Percentiles rank a stretch among this genome's conserved stretches.
Conservation (phyloP, 1,140 invertebrate genomes). For the Telenomus remus region DNA sequence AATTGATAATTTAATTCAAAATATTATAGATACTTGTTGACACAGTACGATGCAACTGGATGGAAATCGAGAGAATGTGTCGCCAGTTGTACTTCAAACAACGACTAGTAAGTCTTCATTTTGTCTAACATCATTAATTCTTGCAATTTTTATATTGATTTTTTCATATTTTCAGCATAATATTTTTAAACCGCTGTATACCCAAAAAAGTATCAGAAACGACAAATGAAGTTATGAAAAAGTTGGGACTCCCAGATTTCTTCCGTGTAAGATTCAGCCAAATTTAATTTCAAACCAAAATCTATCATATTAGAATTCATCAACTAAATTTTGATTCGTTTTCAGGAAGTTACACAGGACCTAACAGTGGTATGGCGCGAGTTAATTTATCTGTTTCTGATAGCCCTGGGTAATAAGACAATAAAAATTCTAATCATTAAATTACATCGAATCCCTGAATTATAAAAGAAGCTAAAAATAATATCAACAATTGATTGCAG, state of each 20-base stretch:
- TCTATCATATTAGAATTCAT: background rate
- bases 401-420: conserved; percentile 77
- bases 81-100: conserved; percentile 71
- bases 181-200: conserved; percentile 77
- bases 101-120: conserved; percentile 20
- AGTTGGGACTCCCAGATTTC: conserved; percentile 76
- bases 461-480: conserved; percentile 1
- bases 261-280: conserved; percentile 71
- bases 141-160: no score
- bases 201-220: conserved; percentile 70
- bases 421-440: conserved; percentile 4
- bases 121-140: background rate
- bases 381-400: conserved; percentile 78
- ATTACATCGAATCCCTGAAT: background rate
- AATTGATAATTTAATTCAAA: background rate
- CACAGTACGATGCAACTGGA: conserved; percentile 57
- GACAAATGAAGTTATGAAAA: conserved; percentile 72
- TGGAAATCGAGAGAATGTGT: conserved; percentile 71
- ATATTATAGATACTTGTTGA: conserved; percentile 68
- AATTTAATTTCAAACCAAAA: conserved; percentile 8
- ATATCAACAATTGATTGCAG: conserved; percentile 70
- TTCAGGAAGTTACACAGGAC: conserved; percentile 79
- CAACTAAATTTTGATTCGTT: background rate
- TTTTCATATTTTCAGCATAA: conserved; percentile 68
- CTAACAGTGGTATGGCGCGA: conserved; percentile 79